Base-by-base conservation (phyloP, 2,888 invertebrate species). In the Myopa testacea region DNA sequence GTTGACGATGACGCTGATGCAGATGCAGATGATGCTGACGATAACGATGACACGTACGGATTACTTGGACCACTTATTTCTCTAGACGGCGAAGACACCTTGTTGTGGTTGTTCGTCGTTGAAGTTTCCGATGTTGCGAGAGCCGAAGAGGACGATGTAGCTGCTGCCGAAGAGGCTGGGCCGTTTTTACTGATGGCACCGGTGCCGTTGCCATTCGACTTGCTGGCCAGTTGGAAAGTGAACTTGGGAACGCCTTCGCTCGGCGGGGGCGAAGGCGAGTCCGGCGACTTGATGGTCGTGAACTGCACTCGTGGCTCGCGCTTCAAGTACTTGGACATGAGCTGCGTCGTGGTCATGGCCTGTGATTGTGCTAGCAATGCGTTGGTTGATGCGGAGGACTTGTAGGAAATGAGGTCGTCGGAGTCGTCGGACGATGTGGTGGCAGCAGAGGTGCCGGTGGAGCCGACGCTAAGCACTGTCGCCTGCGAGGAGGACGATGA, bases 251-350 rank as follows among this genome's bases (percentile, higher is more conserved):
- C 73, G 73, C 81, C 81, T 76, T 88, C 84, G 5, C 85, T 84
- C 75, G 85, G 87, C 4, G 88, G 88, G 69, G 89, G 88, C 3
- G 88, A 87, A 7, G 88, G 88, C 10, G 89, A 87, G 50, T 88
- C 87, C 73, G 89, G 87, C 12, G 88, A 87, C 81, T 87, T 86
- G 67, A 87, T 88, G 14, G 87, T 87, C 63, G 87, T 88, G 63
- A 88, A 88, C 70, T 89, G 87, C 4, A 88, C 88, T 14, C 88
- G 85, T n/a, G 88, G 89, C 76, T 89, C 88, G 10, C 88, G 85
- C 78, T 88, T 88, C 12, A 88, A 82, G 82, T 88, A 89, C 76
- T 89, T 89, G 6, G 88, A 88, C 87, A 89, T 88, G 68, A 88
- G 83, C 78, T 89, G 89, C 40, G 88, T 87, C 75, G 89, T 88